Conservation (phyloP, 2,888 invertebrate species). For the Sesia apiformis region DNA sequence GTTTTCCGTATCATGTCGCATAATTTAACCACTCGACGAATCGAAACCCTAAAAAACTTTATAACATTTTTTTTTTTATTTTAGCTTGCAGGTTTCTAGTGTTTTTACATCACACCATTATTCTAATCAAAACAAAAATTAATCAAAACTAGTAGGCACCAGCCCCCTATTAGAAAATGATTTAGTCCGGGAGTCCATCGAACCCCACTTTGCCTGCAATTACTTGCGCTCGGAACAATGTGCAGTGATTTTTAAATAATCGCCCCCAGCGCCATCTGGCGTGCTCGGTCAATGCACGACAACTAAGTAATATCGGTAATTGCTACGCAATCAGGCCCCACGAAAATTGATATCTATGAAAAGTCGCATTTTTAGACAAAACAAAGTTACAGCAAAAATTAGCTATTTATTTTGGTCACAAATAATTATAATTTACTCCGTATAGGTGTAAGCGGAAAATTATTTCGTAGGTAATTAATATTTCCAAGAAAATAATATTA, state of each 20-base stretch:
- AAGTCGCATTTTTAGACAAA: neutral
- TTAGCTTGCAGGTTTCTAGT: neutral
- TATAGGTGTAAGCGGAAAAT: neutral
- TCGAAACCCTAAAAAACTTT: neutral
- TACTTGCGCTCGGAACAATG: constrained; percentile 71
- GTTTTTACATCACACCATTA: no score
- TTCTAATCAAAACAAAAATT: constrained; percentile 19
- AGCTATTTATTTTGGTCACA: neutral
- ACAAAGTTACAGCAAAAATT: neutral
- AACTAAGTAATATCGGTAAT: constrained; percentile 63
- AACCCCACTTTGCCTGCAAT: constrained; percentile 73
- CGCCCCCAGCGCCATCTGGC: constrained; percentile 63
- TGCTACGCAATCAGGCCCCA: constrained; percentile 33
- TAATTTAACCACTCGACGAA: no score
- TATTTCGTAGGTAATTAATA: constrained; percentile 42
- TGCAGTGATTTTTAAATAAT: constrained; percentile 74
- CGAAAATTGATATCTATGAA: neutral
- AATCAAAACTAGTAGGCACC: constrained; percentile 20
- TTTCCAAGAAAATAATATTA: constrained; percentile 58
- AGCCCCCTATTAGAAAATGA: constrained; percentile 62
- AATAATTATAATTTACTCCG: neutral
- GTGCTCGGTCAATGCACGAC: constrained; percentile 32
- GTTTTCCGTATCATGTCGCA: no score
- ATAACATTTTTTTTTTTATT: neutral
- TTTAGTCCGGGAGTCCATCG: constrained; percentile 59